A percentile compares a stretch with the other conserved stretches of the same genome.
Evolutionary conservation across 2,888 invertebrate species (phyloP).

Genomic region (Halictus quadricinctus): DNA sequence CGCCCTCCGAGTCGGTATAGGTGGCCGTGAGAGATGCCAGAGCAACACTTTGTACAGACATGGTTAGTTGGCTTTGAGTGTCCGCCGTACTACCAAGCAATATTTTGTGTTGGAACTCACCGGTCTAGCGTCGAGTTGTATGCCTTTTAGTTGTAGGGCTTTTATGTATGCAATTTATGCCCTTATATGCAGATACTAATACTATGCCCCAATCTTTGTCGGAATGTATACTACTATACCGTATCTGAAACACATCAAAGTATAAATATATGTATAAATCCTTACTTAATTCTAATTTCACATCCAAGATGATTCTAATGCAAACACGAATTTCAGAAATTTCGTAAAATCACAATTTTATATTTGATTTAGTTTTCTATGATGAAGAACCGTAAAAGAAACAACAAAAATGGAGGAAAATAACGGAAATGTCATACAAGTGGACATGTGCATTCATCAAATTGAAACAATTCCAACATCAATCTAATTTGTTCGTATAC

Average conservation of each 20-base stretch:
- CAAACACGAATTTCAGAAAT: background rate
- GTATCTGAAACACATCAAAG: conserved; percentile 43
- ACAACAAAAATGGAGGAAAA: background rate
- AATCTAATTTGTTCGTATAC: background rate
- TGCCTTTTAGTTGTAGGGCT: conserved; percentile 60
- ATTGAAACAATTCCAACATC: background rate
- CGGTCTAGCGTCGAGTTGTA: conserved; percentile 74
- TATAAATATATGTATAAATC: conserved; percentile 5
- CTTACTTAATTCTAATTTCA: background rate
- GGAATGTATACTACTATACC: conserved; percentile 56
- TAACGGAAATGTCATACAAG: background rate
- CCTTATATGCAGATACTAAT: conserved; percentile 32
- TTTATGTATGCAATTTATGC: conserved; percentile 48
- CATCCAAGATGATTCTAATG: background rate
- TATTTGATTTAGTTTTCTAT: background rate
- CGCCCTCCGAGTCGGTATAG: conserved; percentile 96
- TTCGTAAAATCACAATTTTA: background rate
- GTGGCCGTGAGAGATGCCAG: conserved; percentile 93
- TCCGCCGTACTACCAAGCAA: conserved; percentile 80
- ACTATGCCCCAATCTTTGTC: conserved; percentile 51
- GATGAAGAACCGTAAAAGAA: background rate
- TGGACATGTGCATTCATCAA: background rate
- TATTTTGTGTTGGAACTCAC: conserved; percentile 82
- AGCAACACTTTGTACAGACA: conserved; percentile 84
- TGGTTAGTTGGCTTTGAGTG: conserved; percentile 81